Conservation (phyloP, 2,113 vertebrate species). For the Xiphias gladius region DNA sequence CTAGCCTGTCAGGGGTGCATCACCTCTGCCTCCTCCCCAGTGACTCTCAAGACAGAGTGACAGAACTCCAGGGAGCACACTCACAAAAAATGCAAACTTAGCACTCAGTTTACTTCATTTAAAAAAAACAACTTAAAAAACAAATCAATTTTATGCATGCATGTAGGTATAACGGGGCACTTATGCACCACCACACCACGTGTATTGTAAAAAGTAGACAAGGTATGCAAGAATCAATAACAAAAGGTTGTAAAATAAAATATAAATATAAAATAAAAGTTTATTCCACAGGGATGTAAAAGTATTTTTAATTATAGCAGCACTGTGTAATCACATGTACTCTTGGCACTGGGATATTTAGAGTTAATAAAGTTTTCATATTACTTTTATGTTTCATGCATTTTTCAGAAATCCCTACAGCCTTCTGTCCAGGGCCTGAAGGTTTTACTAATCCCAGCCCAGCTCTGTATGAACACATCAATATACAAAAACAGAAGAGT, state of each 20-base stretch:
- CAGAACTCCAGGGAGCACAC: slow-evolving; percentile 9
- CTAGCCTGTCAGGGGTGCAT: slow-evolving; percentile 44
- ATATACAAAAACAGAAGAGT: slow-evolving; percentile 73
- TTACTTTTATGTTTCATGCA: slow-evolving; percentile 83
- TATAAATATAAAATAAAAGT: too few species aligned
- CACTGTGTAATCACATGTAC: slow-evolving; percentile 51
- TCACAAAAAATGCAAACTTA: slow-evolving; percentile 27
- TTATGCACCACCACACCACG: not conserved
- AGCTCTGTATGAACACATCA: slow-evolving; percentile 77
- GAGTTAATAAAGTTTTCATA: slow-evolving; percentile 82
- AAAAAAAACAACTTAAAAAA: not conserved
- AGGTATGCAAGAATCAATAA: slow-evolving; percentile 24
- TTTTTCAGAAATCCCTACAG: slow-evolving; percentile 80
- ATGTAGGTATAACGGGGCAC: not conserved
- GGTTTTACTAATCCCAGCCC: slow-evolving; percentile 69
- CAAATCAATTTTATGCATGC: not conserved
- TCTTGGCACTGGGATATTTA: slow-evolving; percentile 67
- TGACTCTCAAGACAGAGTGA: slow-evolving; percentile 34
- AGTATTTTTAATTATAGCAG: slow-evolving; percentile 63
- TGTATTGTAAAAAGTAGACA: slow-evolving; percentile 16
- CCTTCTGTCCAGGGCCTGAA: slow-evolving; percentile 69
- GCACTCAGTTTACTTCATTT: slow-evolving; percentile 18
- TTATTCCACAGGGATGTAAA: slow-evolving; percentile 32
- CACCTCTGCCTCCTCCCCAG: slow-evolving; percentile 44
- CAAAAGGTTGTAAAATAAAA: slow-evolving; percentile 37